phyloP scores from a whole-genome alignment of 37 sponge, comb jelly and placozoan genomes.

The Diacarnus erythraeanus region DNA sequence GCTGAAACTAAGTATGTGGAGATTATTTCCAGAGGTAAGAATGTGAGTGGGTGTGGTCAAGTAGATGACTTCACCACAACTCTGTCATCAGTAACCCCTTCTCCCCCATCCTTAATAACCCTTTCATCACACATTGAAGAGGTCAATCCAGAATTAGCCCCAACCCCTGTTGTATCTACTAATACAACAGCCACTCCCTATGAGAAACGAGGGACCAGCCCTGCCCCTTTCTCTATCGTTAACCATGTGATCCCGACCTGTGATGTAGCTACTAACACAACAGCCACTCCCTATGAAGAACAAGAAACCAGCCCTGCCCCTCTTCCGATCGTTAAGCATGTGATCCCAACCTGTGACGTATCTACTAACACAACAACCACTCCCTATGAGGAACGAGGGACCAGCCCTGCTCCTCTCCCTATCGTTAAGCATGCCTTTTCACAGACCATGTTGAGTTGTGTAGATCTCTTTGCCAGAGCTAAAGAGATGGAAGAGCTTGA shows the following conservation, averaged over 20 bases:
- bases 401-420: not conserved
- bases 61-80: too few relatives aligned
- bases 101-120: too few relatives aligned
- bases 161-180: not conserved
- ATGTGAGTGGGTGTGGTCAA: too few relatives aligned
- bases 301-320: not conserved
- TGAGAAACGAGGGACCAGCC: not conserved
- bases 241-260: too few relatives aligned
- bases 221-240: not conserved
- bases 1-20: not conserved
- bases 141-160: too few relatives aligned
- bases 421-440: constrained; percentile 2
- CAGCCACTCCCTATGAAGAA: not conserved
- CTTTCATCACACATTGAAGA: too few relatives aligned
- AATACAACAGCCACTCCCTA: not conserved
- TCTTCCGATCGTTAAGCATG: not conserved
- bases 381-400: not conserved
- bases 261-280: not conserved
- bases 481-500: constrained; percentile 33
- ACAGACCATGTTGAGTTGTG: constrained; percentile 21
- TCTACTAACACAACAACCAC: constrained; percentile 5
- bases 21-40: not conserved
- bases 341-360: not conserved
- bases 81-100: too few relatives aligned
- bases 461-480: constrained; percentile 19